phyloP scores from a whole-genome alignment of 2,888 invertebrate genomes.

The Scrobipalpa costella region DNA sequence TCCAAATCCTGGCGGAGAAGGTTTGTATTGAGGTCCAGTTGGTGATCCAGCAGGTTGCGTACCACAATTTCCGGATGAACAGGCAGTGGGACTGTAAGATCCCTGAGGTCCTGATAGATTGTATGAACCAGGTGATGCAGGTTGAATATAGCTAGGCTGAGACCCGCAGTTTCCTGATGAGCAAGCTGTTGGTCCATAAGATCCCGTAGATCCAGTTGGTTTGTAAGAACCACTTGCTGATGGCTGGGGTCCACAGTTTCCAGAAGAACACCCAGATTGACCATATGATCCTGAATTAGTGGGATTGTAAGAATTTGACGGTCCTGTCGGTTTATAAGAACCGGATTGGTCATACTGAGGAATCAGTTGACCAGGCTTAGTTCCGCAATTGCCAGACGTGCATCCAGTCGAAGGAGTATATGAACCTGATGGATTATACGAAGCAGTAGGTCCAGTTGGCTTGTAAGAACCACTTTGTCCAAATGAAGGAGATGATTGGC shows the following conservation, averaged over 20 bases:
- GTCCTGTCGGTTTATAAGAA: slow-evolving; percentile 23
- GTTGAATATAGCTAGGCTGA: slow-evolving; percentile 3
- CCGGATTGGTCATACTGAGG: slow-evolving; percentile 12
- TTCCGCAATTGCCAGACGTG: slow-evolving; percentile 32
- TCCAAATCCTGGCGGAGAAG: slow-evolving; percentile 36
- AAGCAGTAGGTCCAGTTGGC: slow-evolving; percentile 7
- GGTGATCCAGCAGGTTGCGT: slow-evolving; percentile 18
- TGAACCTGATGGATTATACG: slow-evolving; percentile 12
- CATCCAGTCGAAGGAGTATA: slow-evolving; percentile 21
- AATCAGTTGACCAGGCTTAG: slow-evolving; percentile 21
- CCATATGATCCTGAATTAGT: slow-evolving; percentile 19
- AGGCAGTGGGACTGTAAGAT: slow-evolving; percentile 15
- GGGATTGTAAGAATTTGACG: slow-evolving; percentile 17
- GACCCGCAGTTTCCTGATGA: slow-evolving; percentile 26
- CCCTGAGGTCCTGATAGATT: slow-evolving; percentile 19
- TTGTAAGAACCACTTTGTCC: slow-evolving; percentile 9
- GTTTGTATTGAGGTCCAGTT: slow-evolving; percentile 16
- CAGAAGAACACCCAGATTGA: slow-evolving; percentile 25
- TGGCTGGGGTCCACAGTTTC: slow-evolving; percentile 36
- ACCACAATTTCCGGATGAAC: slow-evolving; percentile 35
- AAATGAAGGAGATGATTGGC: slow-evolving; percentile 9
- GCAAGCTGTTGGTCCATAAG: neutral
- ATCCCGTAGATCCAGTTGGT: neutral
- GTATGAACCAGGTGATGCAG: slow-evolving; percentile 12
- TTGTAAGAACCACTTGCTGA: neutral